phyloP scores from a whole-genome alignment of 2,888 invertebrate genomes.

The Nomada fucata region DNA sequence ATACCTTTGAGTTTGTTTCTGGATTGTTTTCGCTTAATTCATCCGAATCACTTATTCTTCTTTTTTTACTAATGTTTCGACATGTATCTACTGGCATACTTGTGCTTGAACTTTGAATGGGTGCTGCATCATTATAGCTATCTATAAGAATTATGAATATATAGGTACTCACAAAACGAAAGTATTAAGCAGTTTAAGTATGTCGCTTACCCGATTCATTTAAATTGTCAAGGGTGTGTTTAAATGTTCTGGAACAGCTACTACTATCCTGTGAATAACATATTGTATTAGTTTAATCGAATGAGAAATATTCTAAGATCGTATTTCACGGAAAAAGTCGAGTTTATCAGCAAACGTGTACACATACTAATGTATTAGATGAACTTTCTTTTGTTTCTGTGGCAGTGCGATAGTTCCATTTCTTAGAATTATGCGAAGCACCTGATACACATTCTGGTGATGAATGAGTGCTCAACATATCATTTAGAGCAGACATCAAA shows the following conservation, averaged over 20 bases:
- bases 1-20: conserved; percentile 57
- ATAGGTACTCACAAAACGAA: not conserved
- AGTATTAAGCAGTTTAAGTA: not conserved
- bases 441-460: conserved; percentile 80
- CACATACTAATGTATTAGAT: conserved; percentile 59
- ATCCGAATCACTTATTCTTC: conserved; percentile 74
- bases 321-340: not conserved
- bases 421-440: conserved; percentile 68
- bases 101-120: conserved; percentile 45
- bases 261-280: conserved; percentile 51
- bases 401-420: conserved; percentile 59
- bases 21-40: conserved; percentile 62
- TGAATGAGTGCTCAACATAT: conserved; percentile 81
- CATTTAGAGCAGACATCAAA: conserved; percentile 80
- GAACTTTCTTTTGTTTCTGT: conserved; percentile 61
- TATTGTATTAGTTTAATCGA: not conserved
- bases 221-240: conserved; percentile 51
- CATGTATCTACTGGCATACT: conserved; percentile 70
- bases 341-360: conserved; percentile 27
- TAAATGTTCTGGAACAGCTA: conserved; percentile 48
- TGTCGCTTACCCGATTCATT: conserved; percentile 42
- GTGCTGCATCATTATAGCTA: conserved; percentile 28
- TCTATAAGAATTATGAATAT: conserved; percentile 38
- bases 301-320: not conserved
- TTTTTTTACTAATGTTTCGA: conserved; percentile 78